These are phyloP conservation scores for Sebastes trivittatus DNA, from an alignment of 2,797 vertebrate genomes.

Conservation along the genomic window DNA sequence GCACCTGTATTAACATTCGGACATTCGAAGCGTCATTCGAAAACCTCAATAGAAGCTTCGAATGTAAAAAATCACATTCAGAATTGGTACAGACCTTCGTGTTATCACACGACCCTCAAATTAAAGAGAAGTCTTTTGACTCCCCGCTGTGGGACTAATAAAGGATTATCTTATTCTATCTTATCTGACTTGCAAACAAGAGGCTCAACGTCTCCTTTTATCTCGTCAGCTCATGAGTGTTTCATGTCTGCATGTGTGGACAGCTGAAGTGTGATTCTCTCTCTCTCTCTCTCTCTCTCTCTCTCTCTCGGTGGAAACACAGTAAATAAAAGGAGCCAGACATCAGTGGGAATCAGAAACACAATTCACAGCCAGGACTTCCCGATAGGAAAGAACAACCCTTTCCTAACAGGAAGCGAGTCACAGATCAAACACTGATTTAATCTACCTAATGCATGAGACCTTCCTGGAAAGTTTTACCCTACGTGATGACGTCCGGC, in stretches of 20 bases:
- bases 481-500: background rate
- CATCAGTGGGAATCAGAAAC: slow-evolving; percentile 16
- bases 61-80: too few species aligned
- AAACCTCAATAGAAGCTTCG: too few species aligned
- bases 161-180: too few species aligned
- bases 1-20: too few species aligned
- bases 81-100: too few species aligned
- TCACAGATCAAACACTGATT: slow-evolving; percentile 4
- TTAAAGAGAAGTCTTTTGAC: too few species aligned
- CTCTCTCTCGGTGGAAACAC: background rate
- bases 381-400: slow-evolving; percentile 42
- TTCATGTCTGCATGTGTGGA: background rate
- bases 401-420: slow-evolving; percentile 20
- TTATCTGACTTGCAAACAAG: background rate
- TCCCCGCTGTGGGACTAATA: too few species aligned
- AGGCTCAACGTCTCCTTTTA: background rate
- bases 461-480: slow-evolving; percentile 13
- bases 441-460: background rate
- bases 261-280: background rate
- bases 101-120: too few species aligned
- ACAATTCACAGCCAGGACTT: slow-evolving; percentile 61
- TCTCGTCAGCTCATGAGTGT: background rate
- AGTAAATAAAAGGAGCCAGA: slow-evolving; percentile 8
- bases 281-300: too few species aligned
- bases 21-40: too few species aligned